These are phyloP conservation scores for Cryptoblepharus egeriae DNA, from an alignment of 2,797 vertebrate species.

Conservation along the genomic window DNA sequence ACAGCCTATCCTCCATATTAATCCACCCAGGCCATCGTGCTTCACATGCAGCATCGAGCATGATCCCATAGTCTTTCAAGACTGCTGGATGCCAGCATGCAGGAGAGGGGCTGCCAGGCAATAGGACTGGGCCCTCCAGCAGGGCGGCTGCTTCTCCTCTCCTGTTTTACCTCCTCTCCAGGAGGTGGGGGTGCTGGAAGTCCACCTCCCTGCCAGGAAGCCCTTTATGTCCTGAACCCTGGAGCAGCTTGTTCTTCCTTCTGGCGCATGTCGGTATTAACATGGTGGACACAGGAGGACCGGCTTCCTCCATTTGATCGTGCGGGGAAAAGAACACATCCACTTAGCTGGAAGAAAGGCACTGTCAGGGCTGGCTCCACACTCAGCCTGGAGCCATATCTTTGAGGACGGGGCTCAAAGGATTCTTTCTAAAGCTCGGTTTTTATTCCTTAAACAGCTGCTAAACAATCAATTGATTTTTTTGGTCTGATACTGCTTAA, in stretches of 20 bases:
- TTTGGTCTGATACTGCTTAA: conserved; percentile 57
- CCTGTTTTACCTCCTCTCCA: too few species aligned
- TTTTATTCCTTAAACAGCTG: conserved; percentile 72
- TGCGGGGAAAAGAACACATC: conserved; percentile 9
- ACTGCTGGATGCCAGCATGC: too few species aligned
- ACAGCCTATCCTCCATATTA: too few species aligned
- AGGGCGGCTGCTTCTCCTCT: too few species aligned
- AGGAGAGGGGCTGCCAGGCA: too few species aligned
- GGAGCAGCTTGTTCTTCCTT: neutral
- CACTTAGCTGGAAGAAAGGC: neutral
- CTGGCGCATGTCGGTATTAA: neutral
- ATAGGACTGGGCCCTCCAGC: too few species aligned
- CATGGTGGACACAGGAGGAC: neutral
- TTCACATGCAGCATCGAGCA: too few species aligned
- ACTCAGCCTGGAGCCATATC: conserved; percentile 16
- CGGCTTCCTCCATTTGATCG: conserved; percentile 34
- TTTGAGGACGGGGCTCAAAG: conserved; percentile 54
- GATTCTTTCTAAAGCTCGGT: conserved; percentile 60
- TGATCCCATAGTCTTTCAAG: too few species aligned
- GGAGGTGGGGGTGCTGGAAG: neutral
- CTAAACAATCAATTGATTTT: conserved; percentile 71
- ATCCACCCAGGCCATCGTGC: too few species aligned
- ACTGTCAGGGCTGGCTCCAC: neutral
- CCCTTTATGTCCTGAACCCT: neutral
- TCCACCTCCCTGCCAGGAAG: neutral